Evolutionary conservation across 2,113 vertebrate genomes (phyloP).

Genomic region (Paramisgurnus dabryanus): DNA sequence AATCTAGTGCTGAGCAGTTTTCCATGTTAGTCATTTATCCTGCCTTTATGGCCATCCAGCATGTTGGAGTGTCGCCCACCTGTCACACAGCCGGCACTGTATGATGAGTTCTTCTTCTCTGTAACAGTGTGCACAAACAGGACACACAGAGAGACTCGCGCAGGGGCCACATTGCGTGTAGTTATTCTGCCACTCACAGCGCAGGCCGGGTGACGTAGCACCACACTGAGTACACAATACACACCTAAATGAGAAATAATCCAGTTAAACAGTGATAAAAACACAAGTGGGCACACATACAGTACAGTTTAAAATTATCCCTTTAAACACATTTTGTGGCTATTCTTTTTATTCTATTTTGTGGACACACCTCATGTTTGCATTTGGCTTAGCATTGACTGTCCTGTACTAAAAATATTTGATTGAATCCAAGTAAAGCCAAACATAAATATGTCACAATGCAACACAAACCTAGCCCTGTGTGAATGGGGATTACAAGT

Average conservation of each 20-base stretch:
- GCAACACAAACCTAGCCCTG: constrained; percentile 35
- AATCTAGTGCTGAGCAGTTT: not conserved
- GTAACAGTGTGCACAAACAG: constrained; percentile 81
- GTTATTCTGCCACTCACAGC: constrained; percentile 95
- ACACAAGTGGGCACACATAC: constrained; percentile 13
- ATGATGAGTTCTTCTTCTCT: constrained; percentile 88
- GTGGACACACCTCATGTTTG: constrained; percentile 19
- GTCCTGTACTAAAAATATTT: constrained; percentile 30
- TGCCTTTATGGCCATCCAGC: constrained; percentile 15
- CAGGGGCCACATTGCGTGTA: constrained; percentile 96
- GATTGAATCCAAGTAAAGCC: constrained; percentile 16
- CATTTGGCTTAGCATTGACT: not conserved
- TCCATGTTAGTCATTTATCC: not conserved
- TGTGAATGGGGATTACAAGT: constrained; percentile 33
- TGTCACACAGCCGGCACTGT: constrained; percentile 92
- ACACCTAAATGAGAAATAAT: constrained; percentile 77
- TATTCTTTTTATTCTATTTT: too few species aligned
- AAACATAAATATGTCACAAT: not conserved
- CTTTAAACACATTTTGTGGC: not conserved
- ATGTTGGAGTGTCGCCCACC: constrained; percentile 69
- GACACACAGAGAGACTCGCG: constrained; percentile 85
- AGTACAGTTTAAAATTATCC: not conserved
- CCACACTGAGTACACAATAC: constrained; percentile 95
- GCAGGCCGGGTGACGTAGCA: constrained; percentile 85
- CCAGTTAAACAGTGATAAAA: not conserved